phyloP scores from a whole-genome alignment of 2,797 vertebrate species.

The Oreortyx pictus region DNA sequence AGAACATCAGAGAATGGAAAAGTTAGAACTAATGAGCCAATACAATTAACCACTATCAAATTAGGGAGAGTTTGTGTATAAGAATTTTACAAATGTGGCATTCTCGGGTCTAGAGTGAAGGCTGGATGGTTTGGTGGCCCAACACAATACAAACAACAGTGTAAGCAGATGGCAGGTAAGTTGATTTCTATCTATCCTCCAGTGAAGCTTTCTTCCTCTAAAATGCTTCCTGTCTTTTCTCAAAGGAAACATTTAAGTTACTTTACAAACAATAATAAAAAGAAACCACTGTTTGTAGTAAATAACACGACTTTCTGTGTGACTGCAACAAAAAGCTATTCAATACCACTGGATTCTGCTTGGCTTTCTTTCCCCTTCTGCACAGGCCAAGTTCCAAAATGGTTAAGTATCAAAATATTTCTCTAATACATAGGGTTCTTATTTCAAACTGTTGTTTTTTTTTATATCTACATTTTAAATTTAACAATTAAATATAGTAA shows the following conservation, averaged over 20 bases:
- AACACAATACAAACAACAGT: neutral
- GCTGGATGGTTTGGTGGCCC: neutral
- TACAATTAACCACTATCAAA: neutral
- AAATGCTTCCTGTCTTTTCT: conserved; percentile 22
- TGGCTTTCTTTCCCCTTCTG: neutral
- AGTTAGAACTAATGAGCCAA: conserved; percentile 39
- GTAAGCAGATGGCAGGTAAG: neutral
- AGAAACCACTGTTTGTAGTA: neutral
- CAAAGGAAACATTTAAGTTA: neutral
- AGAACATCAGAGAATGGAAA: conserved; percentile 70
- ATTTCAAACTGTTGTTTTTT: neutral
- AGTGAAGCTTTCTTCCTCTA: neutral
- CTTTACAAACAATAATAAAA: neutral
- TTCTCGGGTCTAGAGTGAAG: neutral
- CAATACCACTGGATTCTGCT: neutral
- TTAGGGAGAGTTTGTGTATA: neutral
- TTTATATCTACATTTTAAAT: neutral
- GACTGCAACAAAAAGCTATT: neutral
- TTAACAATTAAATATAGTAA: neutral
- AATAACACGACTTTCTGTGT: neutral
- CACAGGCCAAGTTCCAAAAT: neutral
- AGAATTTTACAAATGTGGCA: neutral
- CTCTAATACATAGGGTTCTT: neutral
- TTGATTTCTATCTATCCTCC: neutral
- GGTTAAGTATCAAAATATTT: neutral